phyloP scores from a whole-genome alignment of 2,797 vertebrate genomes.

The Paedocypris micromegethes region DNA sequence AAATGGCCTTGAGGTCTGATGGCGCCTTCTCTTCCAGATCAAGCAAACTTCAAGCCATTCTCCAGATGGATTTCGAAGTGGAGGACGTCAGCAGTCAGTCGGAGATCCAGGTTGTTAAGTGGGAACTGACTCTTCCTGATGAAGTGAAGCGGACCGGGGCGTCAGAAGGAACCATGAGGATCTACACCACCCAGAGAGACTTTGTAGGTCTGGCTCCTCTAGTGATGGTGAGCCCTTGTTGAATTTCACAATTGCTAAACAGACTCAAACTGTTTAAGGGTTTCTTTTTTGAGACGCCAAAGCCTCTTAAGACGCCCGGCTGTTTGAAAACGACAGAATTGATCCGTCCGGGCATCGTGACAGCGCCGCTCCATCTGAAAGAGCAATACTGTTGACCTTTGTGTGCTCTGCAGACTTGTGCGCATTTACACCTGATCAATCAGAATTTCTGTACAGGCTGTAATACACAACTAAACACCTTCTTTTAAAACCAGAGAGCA shows the following conservation, averaged over 20 bases:
- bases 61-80: constrained; percentile 89
- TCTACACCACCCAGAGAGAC: constrained; percentile 84
- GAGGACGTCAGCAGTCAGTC: constrained; percentile 76
- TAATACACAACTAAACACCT: constrained; percentile 25
- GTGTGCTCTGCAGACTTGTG: constrained; percentile 58
- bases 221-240: constrained; percentile 78
- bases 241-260: neutral
- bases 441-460: constrained; percentile 49
- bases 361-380: constrained; percentile 58
- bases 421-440: constrained; percentile 58
- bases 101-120: constrained; percentile 82
- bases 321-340: constrained; percentile 28
- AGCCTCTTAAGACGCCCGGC: neutral
- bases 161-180: constrained; percentile 80
- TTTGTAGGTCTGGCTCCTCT: constrained; percentile 82
- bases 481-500: constrained; percentile 15
- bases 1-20: neutral
- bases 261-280: neutral
- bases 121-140: constrained; percentile 84
- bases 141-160: constrained; percentile 59
- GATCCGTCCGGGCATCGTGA: constrained; percentile 40
- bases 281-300: neutral
- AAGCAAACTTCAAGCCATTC: constrained; percentile 73
- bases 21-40: constrained; percentile 49
- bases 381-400: constrained; percentile 60